These are phyloP conservation scores for Ivindomyrus marchei DNA, from an alignment of 2,113 vertebrate species.

Conservation along the genomic window DNA sequence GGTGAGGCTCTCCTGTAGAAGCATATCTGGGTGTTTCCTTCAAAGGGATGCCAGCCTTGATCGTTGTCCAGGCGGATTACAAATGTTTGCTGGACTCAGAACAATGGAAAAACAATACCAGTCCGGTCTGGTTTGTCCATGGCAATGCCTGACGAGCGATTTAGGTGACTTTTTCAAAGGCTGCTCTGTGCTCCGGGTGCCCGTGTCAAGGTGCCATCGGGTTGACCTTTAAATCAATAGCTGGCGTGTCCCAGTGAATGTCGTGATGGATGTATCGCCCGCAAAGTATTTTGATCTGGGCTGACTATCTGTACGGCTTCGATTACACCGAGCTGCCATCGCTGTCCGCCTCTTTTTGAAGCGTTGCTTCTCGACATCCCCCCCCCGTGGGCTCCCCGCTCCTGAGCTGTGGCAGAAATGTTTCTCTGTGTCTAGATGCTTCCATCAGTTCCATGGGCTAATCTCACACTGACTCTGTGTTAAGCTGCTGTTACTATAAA, in stretches of 20 bases:
- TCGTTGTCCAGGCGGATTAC: neutral
- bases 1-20: constrained; percentile 4
- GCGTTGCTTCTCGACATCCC: neutral
- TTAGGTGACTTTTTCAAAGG: neutral
- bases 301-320: constrained; percentile 7
- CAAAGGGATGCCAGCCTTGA: neutral
- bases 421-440: neutral
- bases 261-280: neutral
- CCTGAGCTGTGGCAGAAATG: neutral
- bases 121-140: neutral
- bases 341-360: neutral
- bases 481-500: neutral
- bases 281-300: constrained; percentile 13
- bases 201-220: neutral
- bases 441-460: neutral
- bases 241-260: neutral
- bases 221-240: constrained; percentile 25
- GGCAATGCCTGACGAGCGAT: neutral
- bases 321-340: neutral
- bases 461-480: neutral
- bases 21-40: neutral
- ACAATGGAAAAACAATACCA: neutral
- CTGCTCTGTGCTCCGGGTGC: neutral
- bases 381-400: neutral
- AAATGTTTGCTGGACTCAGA: neutral